A percentile compares a stretch with the other conserved stretches of the same genome.
Conservation (phyloP, 2,888 invertebrate species). For the Platerodrilus igneus region DNA sequence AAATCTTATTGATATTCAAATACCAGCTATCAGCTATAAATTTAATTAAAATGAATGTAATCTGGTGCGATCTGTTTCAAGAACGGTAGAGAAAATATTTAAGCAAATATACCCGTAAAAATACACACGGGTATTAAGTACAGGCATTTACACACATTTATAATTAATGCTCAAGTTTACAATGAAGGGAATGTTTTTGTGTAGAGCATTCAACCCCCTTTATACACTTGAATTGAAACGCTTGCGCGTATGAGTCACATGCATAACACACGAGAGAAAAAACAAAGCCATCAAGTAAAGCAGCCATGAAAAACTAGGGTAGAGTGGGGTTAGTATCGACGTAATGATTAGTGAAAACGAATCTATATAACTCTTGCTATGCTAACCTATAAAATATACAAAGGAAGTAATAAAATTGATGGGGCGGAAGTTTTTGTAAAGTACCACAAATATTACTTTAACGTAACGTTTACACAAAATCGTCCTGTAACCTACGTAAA, state of each 20-base stretch:
- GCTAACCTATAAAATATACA: constrained; percentile 13
- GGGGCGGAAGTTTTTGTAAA: too few species aligned
- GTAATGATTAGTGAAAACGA: constrained; percentile 21
- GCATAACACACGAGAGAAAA: constrained; percentile 24
- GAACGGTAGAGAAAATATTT: constrained; percentile 3
- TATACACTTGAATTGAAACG: constrained; percentile 18
- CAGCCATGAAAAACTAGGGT: constrained; percentile 27
- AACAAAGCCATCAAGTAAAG: constrained; percentile 26
- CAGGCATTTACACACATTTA: constrained; percentile 3
- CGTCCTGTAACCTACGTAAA: too few species aligned
- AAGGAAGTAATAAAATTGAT: too few species aligned
- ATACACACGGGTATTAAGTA: constrained; percentile 3
- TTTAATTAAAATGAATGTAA: constrained; percentile 1
- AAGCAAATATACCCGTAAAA: neutral
- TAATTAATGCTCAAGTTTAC: constrained; percentile 1
- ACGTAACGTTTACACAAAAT: too few species aligned
- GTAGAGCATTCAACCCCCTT: too few species aligned
- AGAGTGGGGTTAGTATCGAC: constrained; percentile 17
- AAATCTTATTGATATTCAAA: too few species aligned
- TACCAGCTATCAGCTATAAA: too few species aligned
- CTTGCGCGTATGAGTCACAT: constrained; percentile 25
- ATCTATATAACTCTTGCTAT: too few species aligned
- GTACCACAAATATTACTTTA: too few species aligned
- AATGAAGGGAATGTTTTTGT: neutral
- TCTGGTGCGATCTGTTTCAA: neutral